Evolutionary conservation across 2,888 invertebrate genomes (phyloP), one percentile per base, ranked within the genome.

Genomic region (Andrena fulva): DNA sequence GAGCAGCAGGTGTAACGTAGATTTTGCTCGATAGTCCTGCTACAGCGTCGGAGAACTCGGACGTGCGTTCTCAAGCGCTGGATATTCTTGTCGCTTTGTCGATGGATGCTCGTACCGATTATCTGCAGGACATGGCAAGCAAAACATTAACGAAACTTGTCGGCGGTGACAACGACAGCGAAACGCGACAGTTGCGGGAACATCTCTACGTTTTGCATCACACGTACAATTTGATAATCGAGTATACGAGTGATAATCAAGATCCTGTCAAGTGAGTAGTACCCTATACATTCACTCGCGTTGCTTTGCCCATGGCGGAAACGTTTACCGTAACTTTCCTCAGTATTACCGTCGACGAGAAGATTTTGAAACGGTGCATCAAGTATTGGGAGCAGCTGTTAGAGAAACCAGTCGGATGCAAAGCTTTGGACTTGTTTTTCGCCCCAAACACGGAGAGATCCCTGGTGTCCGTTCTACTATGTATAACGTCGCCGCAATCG

Each of bases 381-480:
- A 97, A 96, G 89, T 98, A 98, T 91, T 97, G 98, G 96, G 98
- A 98, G 92, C 96, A 96, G 90, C 96, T 98, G 85, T 93, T 99
- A 29, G 98, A 98, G 72, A 97, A 97, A 82, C 95, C 97, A 0
- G 96, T 97, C 0, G 98, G 98, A 0, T 95, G 97, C 83, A 96
- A 96, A 89, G 98, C 98, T 0, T 96, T 98, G 90, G 97, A 98
- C 90, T 95, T 96, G 77, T 98, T 98, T 90, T 98, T 98, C 91
- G 96, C 95, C 2, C 95, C 95, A 0, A 94, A 95, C 1, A 95
- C 96, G 0, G 95, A 95, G 33, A 96, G 96, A 89, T 96, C 96
- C 81, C 95, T 98, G 56, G 96, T 97, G 0, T 97, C 97, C 84
- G 95, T 98, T 16, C 94, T 99, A 54, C 95, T 99, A 69, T 97